Evolutionary conservation across 2,888 invertebrate genomes (phyloP).

Genomic region (Rhaphigaster nebulosa): DNA sequence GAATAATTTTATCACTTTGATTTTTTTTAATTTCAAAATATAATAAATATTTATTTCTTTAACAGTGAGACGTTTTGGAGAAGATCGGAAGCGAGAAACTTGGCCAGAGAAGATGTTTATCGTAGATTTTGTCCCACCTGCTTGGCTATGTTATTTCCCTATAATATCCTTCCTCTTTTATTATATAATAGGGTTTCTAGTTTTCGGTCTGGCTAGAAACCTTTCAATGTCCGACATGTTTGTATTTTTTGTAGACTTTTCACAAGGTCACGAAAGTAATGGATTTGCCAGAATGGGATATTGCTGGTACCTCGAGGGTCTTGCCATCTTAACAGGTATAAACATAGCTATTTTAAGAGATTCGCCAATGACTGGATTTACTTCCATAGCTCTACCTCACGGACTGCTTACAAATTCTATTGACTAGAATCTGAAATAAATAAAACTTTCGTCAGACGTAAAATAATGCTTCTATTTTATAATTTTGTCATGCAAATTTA

Average conservation of each 20-base stretch:
- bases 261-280: slow-evolving; percentile 76
- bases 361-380: slow-evolving; percentile 73
- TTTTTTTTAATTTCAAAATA: not conserved
- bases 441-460: not conserved
- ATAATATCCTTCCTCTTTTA: slow-evolving; percentile 70
- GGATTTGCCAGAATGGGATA: slow-evolving; percentile 75
- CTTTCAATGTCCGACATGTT: slow-evolving; percentile 72
- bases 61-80: slow-evolving; percentile 63
- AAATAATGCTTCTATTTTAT: not conserved
- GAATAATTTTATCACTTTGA: not conserved
- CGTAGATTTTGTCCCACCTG: slow-evolving; percentile 67
- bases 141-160: slow-evolving; percentile 64
- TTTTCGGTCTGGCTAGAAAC: slow-evolving; percentile 75
- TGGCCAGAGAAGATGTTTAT: slow-evolving; percentile 68
- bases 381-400: slow-evolving; percentile 72
- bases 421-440: slow-evolving; percentile 45
- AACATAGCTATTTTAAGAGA: slow-evolving; percentile 75
- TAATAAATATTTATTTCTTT: not conserved
- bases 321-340: slow-evolving; percentile 75
- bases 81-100: slow-evolving; percentile 60
- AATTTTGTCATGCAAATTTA: not conserved
- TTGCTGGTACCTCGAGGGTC: slow-evolving; percentile 78
- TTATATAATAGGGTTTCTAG: slow-evolving; percentile 74
- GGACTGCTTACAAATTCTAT: slow-evolving; percentile 69
- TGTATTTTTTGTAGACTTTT: slow-evolving; percentile 80